Evolutionary conservation across 1,140 invertebrate species (phyloP).

Genomic region (Apis laboriosa): DNA sequence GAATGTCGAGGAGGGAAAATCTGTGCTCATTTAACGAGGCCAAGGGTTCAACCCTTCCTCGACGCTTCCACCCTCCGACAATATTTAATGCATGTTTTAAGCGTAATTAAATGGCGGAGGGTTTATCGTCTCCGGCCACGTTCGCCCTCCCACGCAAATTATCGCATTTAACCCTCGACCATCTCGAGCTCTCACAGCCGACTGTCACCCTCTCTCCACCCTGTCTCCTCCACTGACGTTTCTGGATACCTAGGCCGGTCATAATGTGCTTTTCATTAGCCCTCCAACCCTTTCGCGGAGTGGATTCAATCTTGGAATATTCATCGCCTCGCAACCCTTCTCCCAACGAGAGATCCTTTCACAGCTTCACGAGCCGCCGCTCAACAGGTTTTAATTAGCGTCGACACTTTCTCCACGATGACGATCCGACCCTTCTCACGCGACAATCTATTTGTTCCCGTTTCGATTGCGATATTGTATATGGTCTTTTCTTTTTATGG

Average conservation of each 20-base stretch:
- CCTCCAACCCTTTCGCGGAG: conserved; percentile 69
- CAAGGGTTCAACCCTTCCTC: conserved; percentile 75
- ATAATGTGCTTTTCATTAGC: conserved; percentile 78
- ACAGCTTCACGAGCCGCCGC: conserved; percentile 60
- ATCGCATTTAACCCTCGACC: conserved; percentile 73
- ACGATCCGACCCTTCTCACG: conserved; percentile 3
- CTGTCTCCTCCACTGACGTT: conserved; percentile 16
- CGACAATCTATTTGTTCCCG: conserved; percentile 13
- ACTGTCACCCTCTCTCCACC: conserved; percentile 58
- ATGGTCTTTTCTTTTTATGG: too few species aligned
- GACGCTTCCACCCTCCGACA: conserved; percentile 73
- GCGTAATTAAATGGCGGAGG: conserved; percentile 78
- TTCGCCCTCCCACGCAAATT: conserved; percentile 76
- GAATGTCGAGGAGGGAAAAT: conserved; percentile 67
- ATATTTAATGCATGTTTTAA: conserved; percentile 79
- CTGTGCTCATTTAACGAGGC: conserved; percentile 74
- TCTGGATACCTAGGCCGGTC: conserved; percentile 52
- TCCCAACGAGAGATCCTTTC: conserved; percentile 60
- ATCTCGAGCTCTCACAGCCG: conserved; percentile 47
- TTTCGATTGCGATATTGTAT: not conserved
- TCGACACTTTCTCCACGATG: conserved; percentile 35
- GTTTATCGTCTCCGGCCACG: conserved; percentile 69
- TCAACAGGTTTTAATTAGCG: conserved; percentile 78
- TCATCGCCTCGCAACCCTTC: conserved; percentile 76
- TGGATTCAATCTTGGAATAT: conserved; percentile 75